These are phyloP conservation scores for Dichetophora obliterata DNA, from an alignment of 2,888 invertebrate species.

Conservation along the genomic window DNA sequence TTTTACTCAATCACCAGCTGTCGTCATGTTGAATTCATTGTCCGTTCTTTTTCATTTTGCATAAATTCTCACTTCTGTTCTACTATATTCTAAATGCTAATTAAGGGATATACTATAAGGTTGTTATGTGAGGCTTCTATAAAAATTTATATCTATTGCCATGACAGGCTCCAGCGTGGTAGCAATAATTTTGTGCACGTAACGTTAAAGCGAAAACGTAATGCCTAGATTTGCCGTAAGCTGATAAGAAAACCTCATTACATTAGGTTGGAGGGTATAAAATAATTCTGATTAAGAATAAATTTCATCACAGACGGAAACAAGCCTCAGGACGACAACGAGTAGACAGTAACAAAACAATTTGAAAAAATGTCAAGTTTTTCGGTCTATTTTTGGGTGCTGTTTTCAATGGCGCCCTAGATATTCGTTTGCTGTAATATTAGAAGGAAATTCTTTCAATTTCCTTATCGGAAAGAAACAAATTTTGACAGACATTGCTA, in stretches of 20 bases:
- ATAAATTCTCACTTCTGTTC: too few relatives aligned
- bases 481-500: background rate
- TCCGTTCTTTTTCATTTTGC: too few relatives aligned
- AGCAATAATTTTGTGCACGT: background rate
- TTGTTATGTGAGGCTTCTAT: too few relatives aligned
- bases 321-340: background rate
- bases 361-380: background rate
- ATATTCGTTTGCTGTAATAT: background rate
- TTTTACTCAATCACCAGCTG: too few relatives aligned
- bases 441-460: background rate
- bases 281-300: background rate
- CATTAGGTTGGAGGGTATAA: background rate
- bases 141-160: background rate
- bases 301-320: background rate
- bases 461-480: background rate
- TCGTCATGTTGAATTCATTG: too few relatives aligned
- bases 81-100: too few relatives aligned
- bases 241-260: constrained; percentile 35
- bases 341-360: background rate
- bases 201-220: constrained; percentile 9
- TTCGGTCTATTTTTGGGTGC: background rate
- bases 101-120: too few relatives aligned
- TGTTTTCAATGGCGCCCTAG: background rate
- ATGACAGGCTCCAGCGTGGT: background rate
- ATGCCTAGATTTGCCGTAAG: background rate